Evolutionary conservation across 2,888 invertebrate species (phyloP), one percentile per base, ranked within the genome.

Genomic region (Druceiella hillmani): DNA sequence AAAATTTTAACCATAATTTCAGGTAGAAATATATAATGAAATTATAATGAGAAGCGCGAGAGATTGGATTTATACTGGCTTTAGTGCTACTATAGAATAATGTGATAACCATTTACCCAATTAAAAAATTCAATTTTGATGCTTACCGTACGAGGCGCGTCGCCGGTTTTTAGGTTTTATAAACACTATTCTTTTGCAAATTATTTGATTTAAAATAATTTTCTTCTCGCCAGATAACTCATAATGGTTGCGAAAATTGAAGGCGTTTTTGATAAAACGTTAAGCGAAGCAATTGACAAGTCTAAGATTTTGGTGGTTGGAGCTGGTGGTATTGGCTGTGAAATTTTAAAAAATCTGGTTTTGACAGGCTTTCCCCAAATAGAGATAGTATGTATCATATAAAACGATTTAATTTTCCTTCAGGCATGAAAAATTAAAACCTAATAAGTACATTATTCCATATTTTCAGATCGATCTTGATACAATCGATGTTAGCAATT

Each of bases 261-360:
- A 48, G 81, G 82, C 45, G 78, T 85, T 52, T 78, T 87, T 38
- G 73, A 76, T 40, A 68, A 75, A 43, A 74, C 77, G 53, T 60
- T 86, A 44, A 78, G 79, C 44, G 75, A 80, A 52, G 71, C 78
- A 31, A 78, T 89, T 43, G 70, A 76, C 14, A 70, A 75, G 48
- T 78, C 85, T 7, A 89, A 87, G 66, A 68, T 93, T 33, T 70
- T 93, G 44, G 83, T 93, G 10, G 90, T 93, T 15, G 99, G 99
- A 36, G 98, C 99, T 53, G 99, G 99, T 47, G 99, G 99, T 40
- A 99, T 99, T 55, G 99, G 99, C 46, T 99, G 98, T 70, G 99
- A 99, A 70, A 80, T 99, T 50, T 70, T 99, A 24, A 99, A 99
- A 65, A 95, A 97, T 71, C 79, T 99, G 47, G 95, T 95, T 17